Evolutionary conservation across 2,888 invertebrate species (phyloP).

Genomic region (Dicycla oo): DNA sequence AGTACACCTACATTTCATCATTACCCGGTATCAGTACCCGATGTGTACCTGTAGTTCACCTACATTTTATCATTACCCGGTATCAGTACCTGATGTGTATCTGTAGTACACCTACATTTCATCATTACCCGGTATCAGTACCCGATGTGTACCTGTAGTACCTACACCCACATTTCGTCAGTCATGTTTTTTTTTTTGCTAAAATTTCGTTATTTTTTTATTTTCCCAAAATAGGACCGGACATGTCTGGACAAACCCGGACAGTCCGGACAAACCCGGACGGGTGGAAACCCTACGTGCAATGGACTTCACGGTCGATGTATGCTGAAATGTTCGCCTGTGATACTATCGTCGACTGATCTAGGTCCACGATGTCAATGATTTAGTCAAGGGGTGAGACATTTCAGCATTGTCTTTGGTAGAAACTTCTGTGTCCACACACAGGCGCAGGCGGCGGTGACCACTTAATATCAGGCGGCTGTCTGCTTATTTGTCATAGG

Average conservation of each 20-base stretch:
- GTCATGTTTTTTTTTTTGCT: too few species aligned
- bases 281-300: neutral
- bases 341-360: constrained; percentile 24
- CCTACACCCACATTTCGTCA: too few species aligned
- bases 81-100: too few species aligned
- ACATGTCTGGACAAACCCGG: neutral
- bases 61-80: too few species aligned
- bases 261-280: neutral
- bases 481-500: neutral
- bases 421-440: neutral
- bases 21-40: too few species aligned
- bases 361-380: neutral
- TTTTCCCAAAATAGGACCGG: neutral
- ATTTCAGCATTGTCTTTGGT: neutral
- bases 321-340: constrained; percentile 20
- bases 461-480: neutral
- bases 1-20: too few species aligned
- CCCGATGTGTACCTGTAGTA: too few species aligned
- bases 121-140: too few species aligned
- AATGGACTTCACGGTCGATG: constrained; percentile 19
- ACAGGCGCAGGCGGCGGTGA: neutral
- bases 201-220: too few species aligned
- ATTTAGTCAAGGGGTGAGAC: neutral
- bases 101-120: too few species aligned
- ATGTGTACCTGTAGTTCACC: too few species aligned